A percentile compares a stretch with the other conserved stretches of the same genome.
These are phyloP conservation scores for Patiria miniata DNA, from an alignment of 35 echinoderm and acorn worm genomes.

Conservation along the genomic window DNA sequence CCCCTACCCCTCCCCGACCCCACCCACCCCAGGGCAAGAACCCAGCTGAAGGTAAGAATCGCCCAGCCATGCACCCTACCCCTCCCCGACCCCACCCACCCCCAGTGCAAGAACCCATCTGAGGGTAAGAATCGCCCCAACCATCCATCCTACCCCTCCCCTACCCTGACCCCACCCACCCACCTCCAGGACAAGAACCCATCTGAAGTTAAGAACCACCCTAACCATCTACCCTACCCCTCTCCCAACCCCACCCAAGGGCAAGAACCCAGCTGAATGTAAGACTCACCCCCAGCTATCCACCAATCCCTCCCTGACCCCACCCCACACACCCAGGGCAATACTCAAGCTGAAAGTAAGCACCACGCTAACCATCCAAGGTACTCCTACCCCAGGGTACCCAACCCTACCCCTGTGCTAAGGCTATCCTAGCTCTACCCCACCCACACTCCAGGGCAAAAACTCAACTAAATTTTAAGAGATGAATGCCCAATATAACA, in stretches of 20 bases:
- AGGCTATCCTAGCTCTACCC: too few relatives aligned
- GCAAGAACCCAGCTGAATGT: slow-evolving; percentile 31
- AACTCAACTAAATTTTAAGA: too few relatives aligned
- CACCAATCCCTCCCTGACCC: neutral
- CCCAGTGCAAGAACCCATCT: neutral
- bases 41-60: slow-evolving; percentile 32
- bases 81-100: too few relatives aligned
- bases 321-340: too few relatives aligned
- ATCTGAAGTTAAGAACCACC: slow-evolving; percentile 9
- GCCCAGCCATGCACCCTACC: neutral
- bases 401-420: too few relatives aligned
- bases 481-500: too few relatives aligned
- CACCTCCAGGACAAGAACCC: neutral
- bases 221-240: neutral
- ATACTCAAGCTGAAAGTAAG: too few relatives aligned
- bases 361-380: too few relatives aligned
- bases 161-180: too few relatives aligned
- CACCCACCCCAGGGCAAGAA: neutral
- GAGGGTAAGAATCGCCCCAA: slow-evolving; percentile 17
- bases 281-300: neutral
- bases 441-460: too few relatives aligned
- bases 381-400: too few relatives aligned
- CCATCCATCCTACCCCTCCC: neutral
- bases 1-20: neutral
- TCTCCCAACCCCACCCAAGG: neutral